Base-by-base conservation (phyloP, 2,113 vertebrate genomes). In the Sarotherodon lohbergeri region DNA sequence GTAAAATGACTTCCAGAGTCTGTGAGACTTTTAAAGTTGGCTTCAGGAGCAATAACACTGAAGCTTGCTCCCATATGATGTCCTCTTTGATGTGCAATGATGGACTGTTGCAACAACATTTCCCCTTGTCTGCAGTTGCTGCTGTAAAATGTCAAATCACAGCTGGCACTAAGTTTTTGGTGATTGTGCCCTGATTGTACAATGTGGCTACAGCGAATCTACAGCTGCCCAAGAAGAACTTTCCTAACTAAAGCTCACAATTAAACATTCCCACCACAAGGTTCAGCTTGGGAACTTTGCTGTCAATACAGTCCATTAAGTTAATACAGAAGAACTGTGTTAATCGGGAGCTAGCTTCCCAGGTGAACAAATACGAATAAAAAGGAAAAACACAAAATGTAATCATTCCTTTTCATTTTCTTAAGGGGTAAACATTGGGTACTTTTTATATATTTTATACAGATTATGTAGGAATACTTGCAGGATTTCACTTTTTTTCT, bases 1-100 rank as follows among this genome's bases (percentile, higher is more conserved):
- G 66, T 87, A 81, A 91, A 92, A 95, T 84, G 57, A 89, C 91
- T 94, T 93, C 92, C 95, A 95, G 91, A 93, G 83, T 90, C 89
- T 84, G 83, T 57, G 61, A 86, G 73, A 90, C 79, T 89, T 92
- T 86, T 63, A 90, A 50, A 73, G 68, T 68, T 92, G 92, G 88
- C 88, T 84, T 87, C 39, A 83, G 27, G 46, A 86, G 57, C 76
- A 91, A 90, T 61, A 93, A 93, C 90, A 88, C 1, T 86, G 81
- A 59, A 29, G 27, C 85, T 89, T 32, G 80, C 59, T 83, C 85
- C 84, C 90, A 92, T 63, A 84, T 85, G 86, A 85, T 48, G 56
- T 24, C 3, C 29, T 86, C 66, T 92, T 91, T 90, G 57, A 91
- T 85, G 57, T 86, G 76, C 46, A 63, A 85, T 87, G 83, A 93